Evolutionary conservation across 2,797 vertebrate species (phyloP), one percentile per base, ranked within the genome.

Genomic region (Sandelia bainsii): DNA sequence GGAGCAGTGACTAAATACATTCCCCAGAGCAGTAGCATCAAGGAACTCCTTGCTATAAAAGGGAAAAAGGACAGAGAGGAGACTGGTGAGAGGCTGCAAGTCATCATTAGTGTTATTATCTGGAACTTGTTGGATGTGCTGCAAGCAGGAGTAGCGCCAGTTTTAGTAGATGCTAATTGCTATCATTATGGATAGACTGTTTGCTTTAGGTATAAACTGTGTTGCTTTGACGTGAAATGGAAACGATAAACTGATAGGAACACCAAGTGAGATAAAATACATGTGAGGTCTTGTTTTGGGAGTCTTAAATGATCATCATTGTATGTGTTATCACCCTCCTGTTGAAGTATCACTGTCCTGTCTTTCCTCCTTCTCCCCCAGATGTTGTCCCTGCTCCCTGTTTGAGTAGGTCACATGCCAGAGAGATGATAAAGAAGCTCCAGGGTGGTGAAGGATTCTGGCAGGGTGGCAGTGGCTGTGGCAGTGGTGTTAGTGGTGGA

Each of bases 1-100:
- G 81, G 62, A 89, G 84, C 80, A 62, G 71, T 79, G 85, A 83
- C 84, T 84, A 76, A 90, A 90, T 86, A 92, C 89, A 92, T 87
- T 93, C 79, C 84, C 87, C 93, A 92, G 90, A 91, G 86, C 89
- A 50, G 82, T 11, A 70, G 75, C 82, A 69, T 75, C 2, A 9
- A 91, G 78, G 74, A 86, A 73, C 64, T 81, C 74, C 73, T 89
- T 80, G 65, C 91, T 94, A 93, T 93, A 94, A 94, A 94, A 93
- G 92, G 93, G 67, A 82, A 91, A 79, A 82, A 83, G 72, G 75
- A 82, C 69, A 62, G 78, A 52, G 80, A 72, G 76, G 66, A 70
- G 70, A 66, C 50, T 69, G 64, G 71, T 56, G 40, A 14, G 69
- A 79, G 80, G 81, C 84, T 93, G 87, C 85, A 83, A 91, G 84